phyloP scores from a whole-genome alignment of 2,113 vertebrate genomes.

The Channa maculata region DNA sequence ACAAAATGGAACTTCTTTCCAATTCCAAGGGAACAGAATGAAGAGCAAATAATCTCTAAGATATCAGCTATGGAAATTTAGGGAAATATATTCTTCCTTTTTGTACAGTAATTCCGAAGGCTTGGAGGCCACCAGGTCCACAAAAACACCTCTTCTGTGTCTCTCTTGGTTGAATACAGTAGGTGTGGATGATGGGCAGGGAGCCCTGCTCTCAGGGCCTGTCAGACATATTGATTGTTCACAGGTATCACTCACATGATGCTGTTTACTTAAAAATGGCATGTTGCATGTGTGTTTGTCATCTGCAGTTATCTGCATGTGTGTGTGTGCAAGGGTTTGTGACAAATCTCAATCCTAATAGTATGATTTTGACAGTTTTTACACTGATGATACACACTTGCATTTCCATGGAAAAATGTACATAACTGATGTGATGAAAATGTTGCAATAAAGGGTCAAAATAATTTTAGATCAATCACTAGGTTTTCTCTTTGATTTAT shows the following conservation, averaged over 20 bases:
- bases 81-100: not conserved
- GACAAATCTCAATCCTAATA: not conserved
- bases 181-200: not conserved
- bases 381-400: not conserved
- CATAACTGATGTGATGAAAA: not conserved
- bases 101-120: conserved; percentile 35
- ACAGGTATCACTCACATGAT: not conserved
- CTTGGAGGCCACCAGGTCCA: conserved; percentile 11
- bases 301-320: not conserved
- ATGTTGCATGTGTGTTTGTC: not conserved
- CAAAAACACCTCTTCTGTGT: conserved; percentile 35
- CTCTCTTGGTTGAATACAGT: conserved; percentile 16
- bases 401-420: not conserved
- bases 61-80: not conserved
- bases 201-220: conserved; percentile 5
- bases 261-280: not conserved
- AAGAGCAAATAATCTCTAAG: not conserved
- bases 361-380: conserved; percentile 4
- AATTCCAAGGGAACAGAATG: not conserved
- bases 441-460: conserved; percentile 1
- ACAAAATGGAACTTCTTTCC: not conserved
- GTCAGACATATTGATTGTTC: conserved; percentile 22
- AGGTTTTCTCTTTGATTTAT: not conserved
- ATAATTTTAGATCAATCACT: too few species aligned
- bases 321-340: not conserved